Conservation (phyloP, 2,888 invertebrate genomes). For the Anoplius nigerrimus region DNA sequence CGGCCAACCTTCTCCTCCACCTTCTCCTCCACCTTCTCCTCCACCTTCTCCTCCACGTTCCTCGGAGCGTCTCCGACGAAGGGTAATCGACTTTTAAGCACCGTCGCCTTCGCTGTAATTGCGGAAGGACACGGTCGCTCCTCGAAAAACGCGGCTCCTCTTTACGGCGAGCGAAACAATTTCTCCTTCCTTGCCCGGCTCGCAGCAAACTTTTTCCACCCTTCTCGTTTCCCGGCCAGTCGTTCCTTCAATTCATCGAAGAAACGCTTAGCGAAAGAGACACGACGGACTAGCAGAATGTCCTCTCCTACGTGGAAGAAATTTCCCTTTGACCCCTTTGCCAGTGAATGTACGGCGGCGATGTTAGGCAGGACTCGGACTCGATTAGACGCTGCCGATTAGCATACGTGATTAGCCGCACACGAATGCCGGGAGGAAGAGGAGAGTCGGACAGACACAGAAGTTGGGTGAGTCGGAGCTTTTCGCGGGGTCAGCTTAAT, state of each 20-base stretch:
- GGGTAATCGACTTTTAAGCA: slow-evolving; percentile 54
- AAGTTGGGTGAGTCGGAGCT: neutral
- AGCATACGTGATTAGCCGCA: slow-evolving; percentile 21
- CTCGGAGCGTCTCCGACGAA: slow-evolving; percentile 14
- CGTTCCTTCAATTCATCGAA: too few relatives aligned
- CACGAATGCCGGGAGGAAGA: too few relatives aligned
- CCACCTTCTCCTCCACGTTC: neutral
- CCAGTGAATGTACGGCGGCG: neutral
- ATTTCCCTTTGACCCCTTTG: neutral
- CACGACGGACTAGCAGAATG: neutral
- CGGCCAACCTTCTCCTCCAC: neutral
- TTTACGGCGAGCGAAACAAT: too few relatives aligned
- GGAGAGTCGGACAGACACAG: neutral
- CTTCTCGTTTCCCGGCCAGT: too few relatives aligned
- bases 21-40: neutral
- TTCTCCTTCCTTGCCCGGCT: too few relatives aligned
- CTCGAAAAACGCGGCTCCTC: slow-evolving; percentile 8
- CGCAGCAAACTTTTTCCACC: neutral
- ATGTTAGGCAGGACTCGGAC: neutral
- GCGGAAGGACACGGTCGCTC: slow-evolving; percentile 24
- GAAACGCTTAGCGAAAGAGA: too few relatives aligned
- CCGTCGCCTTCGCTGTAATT: slow-evolving; percentile 42
- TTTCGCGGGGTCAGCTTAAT: slow-evolving; percentile 46
- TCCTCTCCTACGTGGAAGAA: neutral
- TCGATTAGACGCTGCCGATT: slow-evolving; percentile 17